phyloP scores from a whole-genome alignment of 2,797 vertebrate species.

The Phrynocephalus vlangalii region DNA sequence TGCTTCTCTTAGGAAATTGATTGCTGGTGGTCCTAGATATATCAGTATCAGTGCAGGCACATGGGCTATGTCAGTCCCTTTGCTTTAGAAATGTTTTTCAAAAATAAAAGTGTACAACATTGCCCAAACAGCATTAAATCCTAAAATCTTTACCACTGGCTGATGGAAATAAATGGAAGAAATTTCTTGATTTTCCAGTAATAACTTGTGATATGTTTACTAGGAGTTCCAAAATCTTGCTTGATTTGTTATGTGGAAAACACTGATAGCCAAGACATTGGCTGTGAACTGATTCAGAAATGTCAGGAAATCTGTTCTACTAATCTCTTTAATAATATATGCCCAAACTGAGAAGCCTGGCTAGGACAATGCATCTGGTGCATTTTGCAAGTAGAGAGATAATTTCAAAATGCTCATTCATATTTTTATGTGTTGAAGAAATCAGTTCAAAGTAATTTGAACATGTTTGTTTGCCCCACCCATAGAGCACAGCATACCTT shows the following conservation, averaged over 20 bases:
- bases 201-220: neutral
- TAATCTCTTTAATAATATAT: slow-evolving; percentile 42
- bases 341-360: slow-evolving; percentile 43
- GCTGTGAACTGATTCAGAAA: slow-evolving; percentile 46
- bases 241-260: slow-evolving; percentile 55
- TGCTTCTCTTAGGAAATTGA: slow-evolving; percentile 45
- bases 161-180: slow-evolving; percentile 51
- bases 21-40: slow-evolving; percentile 47
- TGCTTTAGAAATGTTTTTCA: neutral
- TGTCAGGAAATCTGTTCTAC: slow-evolving; percentile 50
- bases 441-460: too few relatives aligned
- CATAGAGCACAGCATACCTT: too few relatives aligned
- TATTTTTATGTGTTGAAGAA: too few relatives aligned
- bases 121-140: slow-evolving; percentile 42
- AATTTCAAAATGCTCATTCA: too few relatives aligned
- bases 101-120: slow-evolving; percentile 44
- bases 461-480: neutral
- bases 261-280: slow-evolving; percentile 57
- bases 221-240: slow-evolving; percentile 1
- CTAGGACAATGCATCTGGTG: too few relatives aligned
- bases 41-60: slow-evolving; percentile 53
- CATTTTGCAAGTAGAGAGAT: too few relatives aligned
- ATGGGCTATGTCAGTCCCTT: slow-evolving; percentile 18
- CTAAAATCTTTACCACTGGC: slow-evolving; percentile 45
- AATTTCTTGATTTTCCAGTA: slow-evolving; percentile 52